Percentiles rank a stretch among this genome's conserved stretches.
Conservation (phyloP, 2,797 vertebrate genomes). For the Cetoscarus ocellatus region DNA sequence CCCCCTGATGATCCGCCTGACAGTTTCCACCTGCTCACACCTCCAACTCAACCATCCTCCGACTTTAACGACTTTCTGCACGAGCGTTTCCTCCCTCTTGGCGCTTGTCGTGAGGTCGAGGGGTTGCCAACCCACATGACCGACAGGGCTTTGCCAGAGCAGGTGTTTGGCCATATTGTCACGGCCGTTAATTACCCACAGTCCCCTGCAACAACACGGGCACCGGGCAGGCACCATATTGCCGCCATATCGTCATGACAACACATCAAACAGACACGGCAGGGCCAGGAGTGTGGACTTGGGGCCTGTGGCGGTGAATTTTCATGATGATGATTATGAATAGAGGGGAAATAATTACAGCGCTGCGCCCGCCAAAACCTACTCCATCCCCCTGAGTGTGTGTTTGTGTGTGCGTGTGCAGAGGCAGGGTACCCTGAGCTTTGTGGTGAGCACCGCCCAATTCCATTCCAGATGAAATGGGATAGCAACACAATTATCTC, state of each 20-base stretch:
- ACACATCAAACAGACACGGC: constrained; percentile 61
- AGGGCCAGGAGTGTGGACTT: constrained; percentile 38
- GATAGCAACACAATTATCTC: constrained; percentile 87
- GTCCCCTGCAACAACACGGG: constrained; percentile 46
- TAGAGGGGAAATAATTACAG: constrained; percentile 65
- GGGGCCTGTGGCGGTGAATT: constrained; percentile 57
- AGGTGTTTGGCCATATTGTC: constrained; percentile 73
- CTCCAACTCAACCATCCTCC: constrained; percentile 27
- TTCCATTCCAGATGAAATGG: constrained; percentile 85
- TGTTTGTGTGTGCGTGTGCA: constrained; percentile 13
- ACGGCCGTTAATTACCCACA: constrained; percentile 63
- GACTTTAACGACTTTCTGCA: constrained; percentile 32
- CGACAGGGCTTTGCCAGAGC: constrained; percentile 51
- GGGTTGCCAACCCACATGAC: constrained; percentile 60
- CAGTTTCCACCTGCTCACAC: constrained; percentile 34
- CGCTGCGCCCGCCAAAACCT: constrained; percentile 52
- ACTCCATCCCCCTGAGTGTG: constrained; percentile 45
- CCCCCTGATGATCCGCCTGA: constrained; percentile 30
- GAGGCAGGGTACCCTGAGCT: constrained; percentile 28
- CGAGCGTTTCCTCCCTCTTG: constrained; percentile 41
- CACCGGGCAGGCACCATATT: constrained; percentile 54
- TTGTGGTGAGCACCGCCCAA: constrained; percentile 64
- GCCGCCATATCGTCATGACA: constrained; percentile 68
- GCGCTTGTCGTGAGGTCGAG: constrained; percentile 46
- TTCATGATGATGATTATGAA: constrained; percentile 70